A percentile compares a stretch with the other conserved stretches of the same genome.
These are phyloP conservation scores for Corythornis madagascariensis DNA, from an alignment of 2,113 vertebrate species.

Conservation along the genomic window DNA sequence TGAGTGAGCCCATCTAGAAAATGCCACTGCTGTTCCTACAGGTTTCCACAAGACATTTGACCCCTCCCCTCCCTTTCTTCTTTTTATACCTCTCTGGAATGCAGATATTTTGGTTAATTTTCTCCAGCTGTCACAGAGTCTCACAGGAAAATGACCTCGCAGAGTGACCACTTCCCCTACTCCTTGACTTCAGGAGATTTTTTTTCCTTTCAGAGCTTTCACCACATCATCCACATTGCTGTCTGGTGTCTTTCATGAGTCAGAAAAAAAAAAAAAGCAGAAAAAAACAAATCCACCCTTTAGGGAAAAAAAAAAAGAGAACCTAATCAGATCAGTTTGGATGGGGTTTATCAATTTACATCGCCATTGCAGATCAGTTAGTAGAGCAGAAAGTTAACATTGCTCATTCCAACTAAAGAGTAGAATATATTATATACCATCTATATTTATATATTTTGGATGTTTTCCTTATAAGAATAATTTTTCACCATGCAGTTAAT, in stretches of 20 bases:
- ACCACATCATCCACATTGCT: constrained; percentile 61
- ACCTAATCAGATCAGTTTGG: neutral
- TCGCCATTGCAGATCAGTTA: neutral
- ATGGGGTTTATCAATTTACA: neutral
- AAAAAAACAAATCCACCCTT: neutral
- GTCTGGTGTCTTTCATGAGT: constrained; percentile 55
- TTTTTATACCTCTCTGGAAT: constrained; percentile 74
- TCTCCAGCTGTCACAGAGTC: constrained; percentile 70
- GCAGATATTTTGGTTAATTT: constrained; percentile 75
- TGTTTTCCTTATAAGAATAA: neutral
- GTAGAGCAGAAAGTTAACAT: neutral
- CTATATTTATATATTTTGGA: neutral
- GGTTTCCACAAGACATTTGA: constrained; percentile 69
- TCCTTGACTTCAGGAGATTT: constrained; percentile 39
- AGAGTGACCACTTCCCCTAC: constrained; percentile 69
- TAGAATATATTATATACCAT: neutral
- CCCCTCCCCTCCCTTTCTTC: constrained; percentile 31
- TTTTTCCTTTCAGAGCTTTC: constrained; percentile 58
- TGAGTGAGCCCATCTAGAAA: constrained; percentile 40
- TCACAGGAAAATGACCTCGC: constrained; percentile 67
- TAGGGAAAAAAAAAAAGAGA: neutral
- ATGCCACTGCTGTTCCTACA: constrained; percentile 32
- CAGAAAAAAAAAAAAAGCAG: neutral
- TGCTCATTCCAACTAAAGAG: neutral
- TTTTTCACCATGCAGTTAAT: constrained; percentile 8